Evolutionary conservation across 92 coral and sea anemone species (phyloP).

Genomic region (Palythoa grandiflora): DNA sequence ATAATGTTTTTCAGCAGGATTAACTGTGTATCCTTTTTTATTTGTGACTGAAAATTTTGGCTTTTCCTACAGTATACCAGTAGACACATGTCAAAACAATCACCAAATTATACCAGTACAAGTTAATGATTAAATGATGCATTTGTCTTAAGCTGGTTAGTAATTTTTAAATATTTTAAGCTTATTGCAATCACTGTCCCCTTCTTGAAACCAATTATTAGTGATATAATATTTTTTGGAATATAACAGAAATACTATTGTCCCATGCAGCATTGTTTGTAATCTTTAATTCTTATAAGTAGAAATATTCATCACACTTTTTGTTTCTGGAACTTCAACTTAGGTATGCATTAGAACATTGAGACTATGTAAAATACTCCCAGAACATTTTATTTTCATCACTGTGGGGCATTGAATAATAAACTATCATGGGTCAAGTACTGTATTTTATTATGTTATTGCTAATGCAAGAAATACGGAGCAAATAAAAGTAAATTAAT

Average conservation of each 20-base stretch:
- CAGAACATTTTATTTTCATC: constrained; percentile 5
- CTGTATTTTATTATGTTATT: not conserved
- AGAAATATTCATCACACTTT: not conserved
- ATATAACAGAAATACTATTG: not conserved
- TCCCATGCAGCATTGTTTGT: not conserved
- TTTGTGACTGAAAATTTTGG: constrained; percentile 9
- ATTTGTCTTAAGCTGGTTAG: not conserved
- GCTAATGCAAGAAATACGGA: not conserved
- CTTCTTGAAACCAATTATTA: not conserved
- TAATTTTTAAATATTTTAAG: not conserved
- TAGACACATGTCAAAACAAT: too few species aligned
- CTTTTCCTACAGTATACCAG: not conserved
- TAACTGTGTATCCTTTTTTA: not conserved
- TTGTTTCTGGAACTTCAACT: not conserved
- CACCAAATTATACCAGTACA: too few species aligned
- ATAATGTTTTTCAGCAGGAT: not conserved
- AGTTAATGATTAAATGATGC: not conserved
- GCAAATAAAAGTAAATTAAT: not conserved
- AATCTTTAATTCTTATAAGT: constrained; percentile 4
- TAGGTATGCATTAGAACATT: not conserved
- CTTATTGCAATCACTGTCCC: not conserved
- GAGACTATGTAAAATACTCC: constrained; percentile 10
- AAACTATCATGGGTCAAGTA: not conserved
- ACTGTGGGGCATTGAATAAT: too few species aligned
- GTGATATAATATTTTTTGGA: not conserved